These are phyloP conservation scores for Leptopilina myrica DNA, from an alignment of 2,888 invertebrate genomes.

Conservation along the genomic window DNA sequence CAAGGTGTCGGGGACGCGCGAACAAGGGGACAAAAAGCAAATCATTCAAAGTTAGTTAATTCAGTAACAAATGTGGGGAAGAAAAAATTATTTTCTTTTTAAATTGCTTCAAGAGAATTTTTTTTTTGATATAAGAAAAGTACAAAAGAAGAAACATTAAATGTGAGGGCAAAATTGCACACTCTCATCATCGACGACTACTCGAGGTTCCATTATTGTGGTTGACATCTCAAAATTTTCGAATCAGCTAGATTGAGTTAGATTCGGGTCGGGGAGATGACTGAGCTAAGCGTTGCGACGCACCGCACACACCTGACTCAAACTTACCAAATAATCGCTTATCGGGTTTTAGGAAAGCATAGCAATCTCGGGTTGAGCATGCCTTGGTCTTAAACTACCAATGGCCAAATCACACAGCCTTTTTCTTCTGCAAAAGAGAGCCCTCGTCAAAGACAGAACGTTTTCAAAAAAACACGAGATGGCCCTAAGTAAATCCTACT, in stretches of 20 bases:
- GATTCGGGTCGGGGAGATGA: slow-evolving; percentile 53
- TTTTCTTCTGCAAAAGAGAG: slow-evolving; percentile 76
- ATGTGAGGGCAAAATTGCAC: slow-evolving; percentile 22
- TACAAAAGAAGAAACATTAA: background rate
- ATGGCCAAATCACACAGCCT: slow-evolving; percentile 76
- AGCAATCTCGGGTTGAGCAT: slow-evolving; percentile 76
- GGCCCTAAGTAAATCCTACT: slow-evolving; percentile 66
- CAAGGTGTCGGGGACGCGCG: slow-evolving; percentile 75
- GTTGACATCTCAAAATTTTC: slow-evolving; percentile 53
- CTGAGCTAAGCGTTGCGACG: slow-evolving; percentile 68
- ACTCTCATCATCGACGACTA: slow-evolving; percentile 42
- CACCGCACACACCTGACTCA: slow-evolving; percentile 71
- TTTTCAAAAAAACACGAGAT: slow-evolving; percentile 72
- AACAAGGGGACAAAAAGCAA: slow-evolving; percentile 76
- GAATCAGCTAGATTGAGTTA: slow-evolving; percentile 53
- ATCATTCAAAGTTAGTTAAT: slow-evolving; percentile 72
- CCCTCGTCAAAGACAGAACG: slow-evolving; percentile 76
- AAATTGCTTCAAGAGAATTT: slow-evolving; percentile 48
- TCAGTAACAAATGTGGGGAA: slow-evolving; percentile 58
- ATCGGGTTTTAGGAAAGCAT: slow-evolving; percentile 76
- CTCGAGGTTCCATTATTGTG: slow-evolving; percentile 43
- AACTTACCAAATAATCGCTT: slow-evolving; percentile 74
- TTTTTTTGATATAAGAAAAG: background rate
- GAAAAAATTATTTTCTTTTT: slow-evolving; percentile 53
- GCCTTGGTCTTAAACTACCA: slow-evolving; percentile 76